Evolutionary conservation across 2,797 vertebrate genomes (phyloP).

Genomic region (Aythya fuligula): DNA sequence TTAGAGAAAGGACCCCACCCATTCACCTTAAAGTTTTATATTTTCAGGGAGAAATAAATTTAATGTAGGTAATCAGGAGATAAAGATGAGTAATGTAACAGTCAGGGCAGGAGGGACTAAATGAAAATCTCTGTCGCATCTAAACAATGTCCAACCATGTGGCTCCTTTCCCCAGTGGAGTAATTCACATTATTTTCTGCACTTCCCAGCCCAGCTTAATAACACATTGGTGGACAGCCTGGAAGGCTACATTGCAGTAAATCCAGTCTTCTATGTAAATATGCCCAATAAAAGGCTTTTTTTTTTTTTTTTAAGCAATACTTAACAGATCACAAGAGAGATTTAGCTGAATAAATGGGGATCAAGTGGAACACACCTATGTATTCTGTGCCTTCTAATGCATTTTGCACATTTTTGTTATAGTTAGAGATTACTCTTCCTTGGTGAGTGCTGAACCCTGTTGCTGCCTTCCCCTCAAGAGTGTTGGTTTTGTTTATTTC

Average conservation of each 20-base stretch:
- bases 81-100: background rate
- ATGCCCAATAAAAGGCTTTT: background rate
- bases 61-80: background rate
- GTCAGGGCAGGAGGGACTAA: background rate
- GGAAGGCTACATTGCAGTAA: background rate
- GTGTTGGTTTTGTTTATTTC: background rate
- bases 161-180: background rate
- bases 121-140: background rate
- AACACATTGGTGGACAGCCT: background rate
- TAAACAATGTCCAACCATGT: background rate
- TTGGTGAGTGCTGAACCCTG: background rate
- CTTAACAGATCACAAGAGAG: background rate
- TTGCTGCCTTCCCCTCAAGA: background rate
- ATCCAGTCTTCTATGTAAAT: background rate
- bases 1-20: background rate
- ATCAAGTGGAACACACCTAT: background rate
- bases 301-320: background rate
- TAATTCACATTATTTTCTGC: background rate
- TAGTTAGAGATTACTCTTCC: background rate
- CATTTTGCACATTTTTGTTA: slow-evolving; percentile 29
- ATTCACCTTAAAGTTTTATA: background rate
- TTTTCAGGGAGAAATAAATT: background rate
- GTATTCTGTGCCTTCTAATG: slow-evolving; percentile 49
- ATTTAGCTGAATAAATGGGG: background rate
- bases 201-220: background rate